Percentiles rank a stretch among this genome's conserved stretches.
These are phyloP conservation scores for Drosophila lacicola DNA, from an alignment of 2,888 invertebrate genomes.

Conservation along the genomic window DNA sequence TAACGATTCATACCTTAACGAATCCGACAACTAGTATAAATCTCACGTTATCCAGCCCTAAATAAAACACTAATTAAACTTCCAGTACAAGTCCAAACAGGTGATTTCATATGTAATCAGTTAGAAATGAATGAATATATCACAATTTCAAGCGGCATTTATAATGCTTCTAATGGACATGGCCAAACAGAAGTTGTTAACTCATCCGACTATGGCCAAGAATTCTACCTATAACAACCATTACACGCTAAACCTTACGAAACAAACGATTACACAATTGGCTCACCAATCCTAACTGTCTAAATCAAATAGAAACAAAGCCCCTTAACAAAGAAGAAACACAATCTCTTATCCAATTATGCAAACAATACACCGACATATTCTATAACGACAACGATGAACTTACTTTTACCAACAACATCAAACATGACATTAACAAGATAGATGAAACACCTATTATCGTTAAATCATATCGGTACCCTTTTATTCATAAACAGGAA, in stretches of 20 bases:
- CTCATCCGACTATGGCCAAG: not conserved
- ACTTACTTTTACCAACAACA: slow-evolving; percentile 1
- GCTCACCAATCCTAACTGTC: not conserved
- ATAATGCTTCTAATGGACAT: not conserved
- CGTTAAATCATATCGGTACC: not conserved
- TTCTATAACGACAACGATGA: slow-evolving; percentile 1
- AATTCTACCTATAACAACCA: not conserved
- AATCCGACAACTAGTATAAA: not conserved
- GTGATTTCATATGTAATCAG: not conserved
- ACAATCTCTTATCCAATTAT: not conserved
- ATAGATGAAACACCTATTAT: not conserved
- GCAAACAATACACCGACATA: not conserved
- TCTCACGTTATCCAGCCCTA: slow-evolving; percentile 1
- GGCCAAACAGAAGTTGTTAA: not conserved
- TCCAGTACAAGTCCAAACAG: not conserved
- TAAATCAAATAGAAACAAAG: not conserved
- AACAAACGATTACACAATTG: not conserved
- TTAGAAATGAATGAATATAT: not conserved
- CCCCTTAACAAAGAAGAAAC: not conserved
- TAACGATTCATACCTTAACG: not conserved
- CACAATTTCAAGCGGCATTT: not conserved
- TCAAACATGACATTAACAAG: not conserved
- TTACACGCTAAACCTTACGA: not conserved
- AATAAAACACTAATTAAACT: not conserved
- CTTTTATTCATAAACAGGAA: not conserved